Evolutionary conservation across 2,888 invertebrate genomes (phyloP).

Genomic region (Epinotia brunnichana): DNA sequence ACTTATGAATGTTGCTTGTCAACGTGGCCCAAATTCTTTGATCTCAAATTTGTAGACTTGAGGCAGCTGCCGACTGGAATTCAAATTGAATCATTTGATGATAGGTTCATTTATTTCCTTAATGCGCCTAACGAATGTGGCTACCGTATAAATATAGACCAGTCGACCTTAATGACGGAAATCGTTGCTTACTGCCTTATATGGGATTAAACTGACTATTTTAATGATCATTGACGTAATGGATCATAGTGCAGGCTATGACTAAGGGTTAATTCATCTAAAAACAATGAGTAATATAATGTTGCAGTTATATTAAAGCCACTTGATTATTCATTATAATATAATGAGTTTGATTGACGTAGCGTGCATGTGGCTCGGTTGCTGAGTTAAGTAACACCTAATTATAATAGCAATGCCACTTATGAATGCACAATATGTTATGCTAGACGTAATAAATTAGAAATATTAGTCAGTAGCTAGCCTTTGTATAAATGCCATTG

Average conservation of each 20-base stretch:
- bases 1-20: constrained; percentile 48
- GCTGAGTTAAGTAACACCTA: constrained; percentile 40
- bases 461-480: constrained; percentile 19
- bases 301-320: constrained; percentile 36
- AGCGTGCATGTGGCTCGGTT: constrained; percentile 1
- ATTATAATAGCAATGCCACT: constrained; percentile 41
- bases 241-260: constrained; percentile 52
- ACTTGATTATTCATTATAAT: constrained; percentile 42
- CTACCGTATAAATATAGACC: constrained; percentile 33
- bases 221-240: constrained; percentile 47
- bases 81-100: constrained; percentile 52
- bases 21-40: constrained; percentile 56
- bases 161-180: constrained; percentile 32
- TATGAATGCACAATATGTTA: constrained; percentile 37
- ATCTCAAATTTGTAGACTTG: constrained; percentile 52
- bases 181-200: constrained; percentile 18
- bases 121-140: constrained; percentile 32
- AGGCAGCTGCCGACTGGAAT: constrained; percentile 49
- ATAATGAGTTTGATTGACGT: constrained; percentile 44
- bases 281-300: constrained; percentile 59
- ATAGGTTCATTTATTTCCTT: constrained; percentile 42
- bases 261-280: constrained; percentile 61
- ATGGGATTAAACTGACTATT: constrained; percentile 26
- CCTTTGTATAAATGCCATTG: constrained; percentile 30
- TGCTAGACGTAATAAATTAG: constrained; percentile 37